phyloP scores from a whole-genome alignment of 2,113 vertebrate species.

The Genyomyrus donnyi region DNA sequence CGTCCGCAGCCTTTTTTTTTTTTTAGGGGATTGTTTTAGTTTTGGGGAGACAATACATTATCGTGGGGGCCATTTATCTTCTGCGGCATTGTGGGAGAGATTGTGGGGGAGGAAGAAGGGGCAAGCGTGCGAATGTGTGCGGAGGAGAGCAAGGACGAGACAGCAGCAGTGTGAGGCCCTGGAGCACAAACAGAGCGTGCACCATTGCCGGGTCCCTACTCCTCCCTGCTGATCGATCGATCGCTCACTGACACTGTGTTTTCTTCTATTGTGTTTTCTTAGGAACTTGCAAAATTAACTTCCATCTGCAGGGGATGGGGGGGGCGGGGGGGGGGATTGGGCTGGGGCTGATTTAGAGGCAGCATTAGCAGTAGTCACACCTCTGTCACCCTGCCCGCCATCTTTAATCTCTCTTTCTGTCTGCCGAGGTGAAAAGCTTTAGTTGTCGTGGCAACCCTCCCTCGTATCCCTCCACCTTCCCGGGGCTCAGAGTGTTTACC shows the following conservation, averaged over 20 bases:
- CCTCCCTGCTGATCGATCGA: conserved; percentile 51
- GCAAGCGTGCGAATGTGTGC: neutral
- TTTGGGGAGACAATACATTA: conserved; percentile 47
- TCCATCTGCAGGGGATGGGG: conserved; percentile 40
- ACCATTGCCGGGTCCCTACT: conserved; percentile 32
- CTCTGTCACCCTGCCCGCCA: neutral
- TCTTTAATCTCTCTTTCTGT: neutral
- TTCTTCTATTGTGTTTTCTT: conserved; percentile 27
- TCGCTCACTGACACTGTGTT: conserved; percentile 50
- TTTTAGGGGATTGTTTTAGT: conserved; percentile 40
- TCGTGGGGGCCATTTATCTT: conserved; percentile 52
- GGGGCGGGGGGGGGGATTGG: conserved; percentile 9
- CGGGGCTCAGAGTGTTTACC: neutral
- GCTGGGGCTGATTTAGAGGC: neutral
- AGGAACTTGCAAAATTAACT: conserved; percentile 46
- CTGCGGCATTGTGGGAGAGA: conserved; percentile 29
- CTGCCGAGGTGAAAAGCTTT: neutral
- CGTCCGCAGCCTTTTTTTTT: neutral
- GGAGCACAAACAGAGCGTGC: conserved; percentile 44
- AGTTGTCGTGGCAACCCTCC: neutral
- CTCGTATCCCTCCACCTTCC: neutral
- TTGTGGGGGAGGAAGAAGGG: neutral
- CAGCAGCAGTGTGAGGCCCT: conserved; percentile 38
- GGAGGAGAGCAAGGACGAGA: neutral
- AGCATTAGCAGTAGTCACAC: neutral